These are phyloP conservation scores for Heterodera filipjevi DNA, from an alignment of 2,888 invertebrate genomes.

Conservation along the genomic window DNA sequence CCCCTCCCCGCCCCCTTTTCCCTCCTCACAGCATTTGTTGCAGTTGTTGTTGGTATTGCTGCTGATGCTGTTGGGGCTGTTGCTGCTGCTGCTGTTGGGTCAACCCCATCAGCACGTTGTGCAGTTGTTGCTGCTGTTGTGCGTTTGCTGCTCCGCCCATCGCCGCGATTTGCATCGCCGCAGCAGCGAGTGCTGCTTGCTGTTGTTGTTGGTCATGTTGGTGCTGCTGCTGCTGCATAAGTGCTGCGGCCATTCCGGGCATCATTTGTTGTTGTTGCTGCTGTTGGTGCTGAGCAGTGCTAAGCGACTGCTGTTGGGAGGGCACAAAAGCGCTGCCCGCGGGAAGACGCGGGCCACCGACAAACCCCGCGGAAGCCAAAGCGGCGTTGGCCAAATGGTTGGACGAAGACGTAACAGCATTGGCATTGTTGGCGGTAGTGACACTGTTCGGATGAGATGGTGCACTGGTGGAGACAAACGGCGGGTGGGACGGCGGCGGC, in stretches of 20 bases:
- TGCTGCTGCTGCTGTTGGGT: constrained; percentile 9
- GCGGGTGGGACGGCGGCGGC: background rate
- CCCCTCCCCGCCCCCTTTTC: no score
- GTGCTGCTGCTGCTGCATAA: constrained; percentile 32
- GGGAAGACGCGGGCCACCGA: background rate
- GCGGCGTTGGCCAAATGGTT: background rate
- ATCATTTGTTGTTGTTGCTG: background rate
- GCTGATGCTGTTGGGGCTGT: constrained; percentile 29
- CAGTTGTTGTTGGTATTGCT: constrained; percentile 36
- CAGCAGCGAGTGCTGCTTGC: background rate
- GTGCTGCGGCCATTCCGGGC: constrained; percentile 22
- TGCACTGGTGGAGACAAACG: background rate
- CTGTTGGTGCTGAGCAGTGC: background rate
- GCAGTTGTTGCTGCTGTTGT: constrained; percentile 2
- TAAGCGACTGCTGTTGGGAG: constrained; percentile 24
- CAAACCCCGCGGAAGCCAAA: background rate
- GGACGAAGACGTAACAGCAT: background rate
- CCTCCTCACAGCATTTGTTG: constrained; percentile 29
- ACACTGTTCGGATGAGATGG: background rate
- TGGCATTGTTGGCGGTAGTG: background rate
- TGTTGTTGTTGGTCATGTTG: constrained; percentile 25
- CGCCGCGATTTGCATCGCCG: constrained; percentile 11
- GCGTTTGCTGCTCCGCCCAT: constrained; percentile 6
- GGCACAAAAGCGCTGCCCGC: background rate
- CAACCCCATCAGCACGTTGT: background rate